Percentiles rank a stretch among this genome's conserved stretches.
Evolutionary conservation across 2,797 vertebrate species (phyloP).

Genomic region (Amniataba percoides): DNA sequence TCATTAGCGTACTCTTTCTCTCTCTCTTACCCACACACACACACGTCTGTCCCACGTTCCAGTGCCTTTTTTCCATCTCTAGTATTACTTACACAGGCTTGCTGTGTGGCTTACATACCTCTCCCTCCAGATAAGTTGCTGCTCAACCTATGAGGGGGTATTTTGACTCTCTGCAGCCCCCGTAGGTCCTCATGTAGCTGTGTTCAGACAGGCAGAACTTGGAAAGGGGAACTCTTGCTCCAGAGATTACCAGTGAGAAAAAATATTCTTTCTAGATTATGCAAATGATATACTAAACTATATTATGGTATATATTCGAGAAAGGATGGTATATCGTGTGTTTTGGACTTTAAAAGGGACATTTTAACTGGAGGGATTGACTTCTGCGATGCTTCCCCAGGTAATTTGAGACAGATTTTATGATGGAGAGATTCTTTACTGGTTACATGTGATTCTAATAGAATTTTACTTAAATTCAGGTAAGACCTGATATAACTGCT

Average conservation of each 20-base stretch:
- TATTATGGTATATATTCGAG: not conserved
- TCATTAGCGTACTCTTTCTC: conserved; percentile 57
- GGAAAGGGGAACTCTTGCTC: conserved; percentile 11
- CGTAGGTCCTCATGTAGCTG: conserved; percentile 34
- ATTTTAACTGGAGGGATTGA: conserved; percentile 30
- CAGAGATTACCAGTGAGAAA: conserved; percentile 1
- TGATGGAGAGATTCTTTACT: conserved; percentile 21
- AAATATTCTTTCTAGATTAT: conserved; percentile 9
- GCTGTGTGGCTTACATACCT: conserved; percentile 34
- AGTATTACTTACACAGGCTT: conserved; percentile 54
- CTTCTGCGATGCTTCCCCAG: conserved; percentile 77
- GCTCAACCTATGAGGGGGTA: conserved; percentile 9
- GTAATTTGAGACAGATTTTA: conserved; percentile 65
- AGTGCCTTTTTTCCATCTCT: conserved; percentile 31
- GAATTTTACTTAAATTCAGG: not conserved
- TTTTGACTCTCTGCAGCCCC: conserved; percentile 55
- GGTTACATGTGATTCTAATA: not conserved
- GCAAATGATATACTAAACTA: not conserved
- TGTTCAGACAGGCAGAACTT: conserved; percentile 15
- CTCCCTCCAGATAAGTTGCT: conserved; percentile 14
- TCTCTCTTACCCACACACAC: conserved; percentile 8
- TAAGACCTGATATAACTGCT: not conserved
- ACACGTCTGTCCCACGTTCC: conserved; percentile 10
- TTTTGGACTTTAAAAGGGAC: conserved; percentile 33
- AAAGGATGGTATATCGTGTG: not conserved